Evolutionary conservation across 2,797 vertebrate species (phyloP).

Genomic region (Xerus rutilus): DNA sequence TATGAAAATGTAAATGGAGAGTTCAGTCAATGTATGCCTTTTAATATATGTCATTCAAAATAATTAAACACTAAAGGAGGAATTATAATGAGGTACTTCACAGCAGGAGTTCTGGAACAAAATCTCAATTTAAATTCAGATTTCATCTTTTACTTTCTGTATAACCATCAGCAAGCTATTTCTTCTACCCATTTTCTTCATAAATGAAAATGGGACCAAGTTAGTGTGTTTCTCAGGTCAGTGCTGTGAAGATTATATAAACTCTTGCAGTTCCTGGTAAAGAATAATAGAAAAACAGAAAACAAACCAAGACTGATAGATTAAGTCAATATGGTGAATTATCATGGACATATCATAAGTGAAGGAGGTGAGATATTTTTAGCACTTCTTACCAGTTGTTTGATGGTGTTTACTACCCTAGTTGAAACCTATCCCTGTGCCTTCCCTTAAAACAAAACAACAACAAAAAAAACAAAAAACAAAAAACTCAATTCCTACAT

Average conservation of each 20-base stretch:
- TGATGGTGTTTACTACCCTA: constrained; percentile 26
- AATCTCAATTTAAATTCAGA: constrained; percentile 19
- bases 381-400: background rate
- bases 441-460: constrained; percentile 23
- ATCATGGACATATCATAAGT: background rate
- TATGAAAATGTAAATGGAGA: constrained; percentile 30
- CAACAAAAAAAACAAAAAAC: too few relatives aligned
- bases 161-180: background rate
- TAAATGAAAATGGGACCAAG: background rate
- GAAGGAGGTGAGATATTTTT: background rate
- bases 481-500: background rate
- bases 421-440: background rate
- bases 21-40: background rate
- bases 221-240: background rate
- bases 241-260: background rate
- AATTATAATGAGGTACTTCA: constrained; percentile 45
- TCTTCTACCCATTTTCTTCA: background rate
- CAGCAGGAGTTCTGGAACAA: background rate
- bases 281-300: constrained; percentile 4
- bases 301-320: background rate
- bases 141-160: constrained; percentile 19
- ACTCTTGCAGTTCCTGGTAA: background rate
- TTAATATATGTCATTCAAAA: constrained; percentile 46
- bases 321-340: background rate
- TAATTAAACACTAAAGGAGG: constrained; percentile 40